Evolutionary conservation across 1,140 invertebrate genomes (phyloP).

Genomic region (Drosophila nigrodunni): DNA sequence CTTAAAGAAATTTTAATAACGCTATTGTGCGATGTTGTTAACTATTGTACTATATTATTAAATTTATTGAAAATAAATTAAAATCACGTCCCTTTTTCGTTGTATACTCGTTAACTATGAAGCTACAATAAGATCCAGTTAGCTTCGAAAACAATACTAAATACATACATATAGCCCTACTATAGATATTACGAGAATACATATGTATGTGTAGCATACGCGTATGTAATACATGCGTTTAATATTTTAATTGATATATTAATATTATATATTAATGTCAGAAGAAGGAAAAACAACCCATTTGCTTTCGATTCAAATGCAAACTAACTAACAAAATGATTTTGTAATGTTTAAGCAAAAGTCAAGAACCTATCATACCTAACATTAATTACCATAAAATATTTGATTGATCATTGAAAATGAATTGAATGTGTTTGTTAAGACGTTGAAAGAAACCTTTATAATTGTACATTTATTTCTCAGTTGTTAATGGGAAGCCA

Average conservation of each 20-base stretch:
- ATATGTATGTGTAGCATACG: slow-evolving; percentile 45
- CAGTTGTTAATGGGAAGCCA: slow-evolving; percentile 29
- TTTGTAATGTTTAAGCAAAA: slow-evolving; percentile 36
- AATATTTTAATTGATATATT: slow-evolving; percentile 63
- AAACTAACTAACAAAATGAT: slow-evolving; percentile 16
- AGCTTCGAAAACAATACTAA: slow-evolving; percentile 1
- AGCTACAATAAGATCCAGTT: slow-evolving; percentile 22
- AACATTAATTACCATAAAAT: slow-evolving; percentile 12
- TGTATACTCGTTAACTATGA: slow-evolving; percentile 39
- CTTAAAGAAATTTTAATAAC: slow-evolving; percentile 85
- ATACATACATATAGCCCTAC: slow-evolving; percentile 26
- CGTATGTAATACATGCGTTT: slow-evolving; percentile 58
- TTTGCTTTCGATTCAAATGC: slow-evolving; percentile 62
- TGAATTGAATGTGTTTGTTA: slow-evolving; percentile 32
- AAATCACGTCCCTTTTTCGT: slow-evolving; percentile 49
- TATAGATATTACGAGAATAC: slow-evolving; percentile 11
- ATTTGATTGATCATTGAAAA: slow-evolving; percentile 40
- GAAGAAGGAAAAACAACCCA: slow-evolving; percentile 34
- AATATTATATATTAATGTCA: slow-evolving; percentile 82
- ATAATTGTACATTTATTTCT: slow-evolving; percentile 33
- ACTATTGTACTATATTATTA: slow-evolving; percentile 80
- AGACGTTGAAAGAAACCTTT: slow-evolving; percentile 9
- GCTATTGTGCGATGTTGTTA: slow-evolving; percentile 84
- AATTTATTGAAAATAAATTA: slow-evolving; percentile 61
- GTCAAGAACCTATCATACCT: slow-evolving; percentile 44